Evolutionary conservation across 2,888 invertebrate genomes (phyloP), one percentile per base, ranked within the genome.

Genomic region (Epinotia ramella): DNA sequence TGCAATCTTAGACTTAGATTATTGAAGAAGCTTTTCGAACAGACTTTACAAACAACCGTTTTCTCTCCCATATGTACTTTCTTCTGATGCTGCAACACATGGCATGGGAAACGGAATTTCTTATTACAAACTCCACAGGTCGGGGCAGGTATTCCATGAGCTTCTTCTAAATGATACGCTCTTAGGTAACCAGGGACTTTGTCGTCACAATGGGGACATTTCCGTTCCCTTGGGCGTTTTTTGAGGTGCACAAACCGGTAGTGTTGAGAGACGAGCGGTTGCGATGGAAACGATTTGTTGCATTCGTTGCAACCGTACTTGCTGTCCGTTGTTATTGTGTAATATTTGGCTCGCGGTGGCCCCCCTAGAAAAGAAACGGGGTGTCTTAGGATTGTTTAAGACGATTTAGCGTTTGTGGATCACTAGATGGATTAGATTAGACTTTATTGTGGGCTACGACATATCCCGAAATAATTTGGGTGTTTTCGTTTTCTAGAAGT

Each of bases 1-100:
- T 86, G 86, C 40, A 82, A 77, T 13, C 77, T 82, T 44, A 91
- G 79, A 68, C 85, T 83, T 0, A 83, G 57, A 2, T 83, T 81
- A 40, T 85, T 82, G 28, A 88, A 89, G 77, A 95, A 95, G 0
- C 83, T 86, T 79, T 93, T 95, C n/a, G 90, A 86, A 79, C 95
- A 95, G 0, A 93, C 80, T 9, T 88, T 82, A 77, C 95, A 95
- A 24, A 84, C 85, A 16, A 88, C 88, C 40, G 86, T 92, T 76
- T 81, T 88, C 59, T 88, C 89, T 0, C 86, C 86, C 88, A 90
- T 88, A 28, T 91, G 91, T 0, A 85, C 85, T 46, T 85, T 86
- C 74, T 86, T 86, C 44, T 90, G 90, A 60, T 91, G 91, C 13
- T 82, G 80, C 3, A 87, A 65, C 1, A 91, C 84, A 18, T 87